Conservation (phyloP, 2,888 invertebrate species). For the Marasmarcha lunaedactyla region DNA sequence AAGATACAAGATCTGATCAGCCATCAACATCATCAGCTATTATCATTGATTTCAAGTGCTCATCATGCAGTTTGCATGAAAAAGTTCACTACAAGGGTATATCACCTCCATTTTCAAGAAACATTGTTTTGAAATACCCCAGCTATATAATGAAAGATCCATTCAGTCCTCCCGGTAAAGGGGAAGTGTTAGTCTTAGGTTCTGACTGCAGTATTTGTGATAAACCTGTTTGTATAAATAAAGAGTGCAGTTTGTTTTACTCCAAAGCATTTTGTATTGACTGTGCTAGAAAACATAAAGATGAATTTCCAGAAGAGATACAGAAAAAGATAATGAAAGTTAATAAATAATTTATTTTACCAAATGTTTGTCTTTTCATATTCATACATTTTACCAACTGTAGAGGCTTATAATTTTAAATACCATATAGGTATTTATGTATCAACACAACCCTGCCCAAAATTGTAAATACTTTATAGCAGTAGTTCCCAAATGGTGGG, state of each 20-base stretch:
- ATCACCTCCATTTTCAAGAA: constrained; percentile 79
- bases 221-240: constrained; percentile 77
- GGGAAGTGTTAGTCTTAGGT: constrained; percentile 83
- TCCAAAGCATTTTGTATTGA: constrained; percentile 77
- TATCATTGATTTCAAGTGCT: constrained; percentile 71
- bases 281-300: constrained; percentile 73
- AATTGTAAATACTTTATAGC: too few species aligned
- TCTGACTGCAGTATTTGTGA: constrained; percentile 79
- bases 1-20: too few species aligned
- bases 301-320: constrained; percentile 77
- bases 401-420: too few species aligned
- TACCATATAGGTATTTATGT: too few species aligned
- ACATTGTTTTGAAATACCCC: constrained; percentile 76
- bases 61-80: constrained; percentile 74
- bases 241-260: constrained; percentile 85
- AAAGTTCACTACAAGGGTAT: constrained; percentile 81
- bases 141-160: constrained; percentile 89
- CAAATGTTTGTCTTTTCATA: constrained; percentile 14
- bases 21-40: too few species aligned
- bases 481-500: too few species aligned
- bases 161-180: constrained; percentile 78
- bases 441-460: too few species aligned
- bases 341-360: constrained; percentile 25
- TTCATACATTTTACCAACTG: not conserved
- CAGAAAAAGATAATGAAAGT: constrained; percentile 69